Evolutionary conservation across 2,888 invertebrate genomes (phyloP).

Genomic region (Plagodis dolabraria): DNA sequence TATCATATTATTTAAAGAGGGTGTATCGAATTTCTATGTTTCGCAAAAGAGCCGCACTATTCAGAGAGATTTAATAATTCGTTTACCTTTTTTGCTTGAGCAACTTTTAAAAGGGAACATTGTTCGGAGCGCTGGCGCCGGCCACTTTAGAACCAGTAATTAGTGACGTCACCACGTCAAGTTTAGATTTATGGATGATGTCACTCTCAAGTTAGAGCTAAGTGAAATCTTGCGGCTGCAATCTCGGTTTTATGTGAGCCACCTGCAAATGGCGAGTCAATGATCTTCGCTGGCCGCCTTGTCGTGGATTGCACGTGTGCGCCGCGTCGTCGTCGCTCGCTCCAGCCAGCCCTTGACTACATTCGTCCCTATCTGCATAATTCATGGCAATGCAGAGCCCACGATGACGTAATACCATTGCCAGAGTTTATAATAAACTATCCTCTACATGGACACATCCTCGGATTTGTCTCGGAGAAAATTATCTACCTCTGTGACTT

Average conservation of each 20-base stretch:
- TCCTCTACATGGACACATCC: constrained; percentile 14
- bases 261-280: constrained; percentile 56
- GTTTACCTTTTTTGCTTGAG: constrained; percentile 36
- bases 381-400: constrained; percentile 23
- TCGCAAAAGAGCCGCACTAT: constrained; percentile 27
- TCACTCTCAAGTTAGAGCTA: constrained; percentile 28
- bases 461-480: neutral
- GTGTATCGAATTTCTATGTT: constrained; percentile 34
- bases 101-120: constrained; percentile 33
- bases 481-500: constrained; percentile 5
- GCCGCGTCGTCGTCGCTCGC: constrained; percentile 1
- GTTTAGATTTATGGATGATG: constrained; percentile 31
- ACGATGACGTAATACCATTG: constrained; percentile 25
- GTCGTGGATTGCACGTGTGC: constrained; percentile 28
- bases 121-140: constrained; percentile 37
- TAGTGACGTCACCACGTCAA: constrained; percentile 33
- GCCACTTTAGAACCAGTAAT: constrained; percentile 32
- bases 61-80: constrained; percentile 30
- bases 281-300: constrained; percentile 41
- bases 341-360: constrained; percentile 22
- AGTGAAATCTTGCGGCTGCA: constrained; percentile 38
- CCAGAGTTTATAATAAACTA: constrained; percentile 15
- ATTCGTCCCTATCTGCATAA: constrained; percentile 30
- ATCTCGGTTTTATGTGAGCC: constrained; percentile 37
- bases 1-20: constrained; percentile 27